Evolutionary conservation across 2,113 vertebrate genomes (phyloP).

Genomic region (Hyperoodon ampullatus): DNA sequence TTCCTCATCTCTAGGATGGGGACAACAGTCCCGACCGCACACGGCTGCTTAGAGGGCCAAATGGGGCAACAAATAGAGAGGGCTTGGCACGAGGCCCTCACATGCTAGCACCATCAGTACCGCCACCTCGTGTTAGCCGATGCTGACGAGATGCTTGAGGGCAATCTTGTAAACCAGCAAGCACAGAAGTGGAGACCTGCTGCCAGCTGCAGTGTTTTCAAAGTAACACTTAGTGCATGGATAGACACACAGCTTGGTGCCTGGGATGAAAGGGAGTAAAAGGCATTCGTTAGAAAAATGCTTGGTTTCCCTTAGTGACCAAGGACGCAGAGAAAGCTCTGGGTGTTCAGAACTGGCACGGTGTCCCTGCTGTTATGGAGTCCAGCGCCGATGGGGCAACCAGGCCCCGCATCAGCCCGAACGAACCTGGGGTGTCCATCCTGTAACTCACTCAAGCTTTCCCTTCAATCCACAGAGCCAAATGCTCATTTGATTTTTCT

Average conservation of each 20-base stretch:
- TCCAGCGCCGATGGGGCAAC: background rate
- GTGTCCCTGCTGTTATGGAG: background rate
- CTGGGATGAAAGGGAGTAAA: background rate
- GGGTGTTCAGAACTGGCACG: accelerated
- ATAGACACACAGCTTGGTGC: background rate
- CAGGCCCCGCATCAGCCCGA: background rate
- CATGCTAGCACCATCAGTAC: background rate
- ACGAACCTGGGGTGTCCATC: background rate
- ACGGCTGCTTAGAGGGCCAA: background rate
- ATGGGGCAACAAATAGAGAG: background rate
- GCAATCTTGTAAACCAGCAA: background rate
- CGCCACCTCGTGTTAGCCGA: background rate
- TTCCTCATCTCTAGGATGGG: background rate
- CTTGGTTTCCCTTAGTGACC: background rate
- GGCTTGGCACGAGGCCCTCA: background rate
- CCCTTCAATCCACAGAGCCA: background rate
- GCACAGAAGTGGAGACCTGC: background rate
- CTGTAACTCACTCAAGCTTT: background rate
- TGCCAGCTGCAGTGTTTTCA: background rate
- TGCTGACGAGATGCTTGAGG: background rate
- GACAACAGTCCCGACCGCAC: background rate
- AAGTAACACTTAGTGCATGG: background rate
- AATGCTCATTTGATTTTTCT: background rate
- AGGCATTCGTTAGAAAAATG: background rate
- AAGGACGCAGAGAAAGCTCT: background rate